Evolutionary conservation across 2,113 vertebrate species (phyloP), one percentile per base, ranked within the genome.

Genomic region (Austrofundulus limnaeus): DNA sequence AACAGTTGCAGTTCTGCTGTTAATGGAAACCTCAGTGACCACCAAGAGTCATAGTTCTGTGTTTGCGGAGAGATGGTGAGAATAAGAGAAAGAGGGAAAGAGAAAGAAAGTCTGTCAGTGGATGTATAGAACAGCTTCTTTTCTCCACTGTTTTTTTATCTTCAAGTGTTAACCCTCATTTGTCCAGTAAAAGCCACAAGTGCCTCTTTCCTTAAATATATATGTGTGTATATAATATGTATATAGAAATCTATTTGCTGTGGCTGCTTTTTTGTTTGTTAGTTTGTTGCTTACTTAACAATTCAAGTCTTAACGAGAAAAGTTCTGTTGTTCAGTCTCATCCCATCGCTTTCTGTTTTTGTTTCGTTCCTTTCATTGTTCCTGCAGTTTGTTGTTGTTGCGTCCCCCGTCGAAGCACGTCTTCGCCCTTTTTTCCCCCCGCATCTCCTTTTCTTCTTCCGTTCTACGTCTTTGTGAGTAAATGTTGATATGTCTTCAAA

Each of bases 131-230:
- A 88, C 72, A 81, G 75, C 83, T 83, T 87, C 86, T 88, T 82
- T 79, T 81, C 68, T 83, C 87, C 87, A 89, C 89, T 74, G 80
- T 21, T n/a, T 1, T 58, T 58, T 87, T 81, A 92, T 92, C 90
- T 92, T 92, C 88, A 92, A 92, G 90, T 92, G 90, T 91, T 84
- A 91, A 93, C 92, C 92, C 92, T 93, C 91, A 93, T 93, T 92
- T 90, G 91, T 93, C 92, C 92, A 91, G 90, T 85, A 92, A 93
- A 92, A 92, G 90, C 90, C 88, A 88, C 89, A 91, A 89, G 90
- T 89, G 88, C 90, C 85, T 91, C 89, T 90, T 87, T 87, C 82
- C 85, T 88, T 90, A 59, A 55, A 37, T 61, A 52, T 50, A 52
- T 63, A n/a, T 64, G 49, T 71, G 83, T 89, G 82, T 92, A 89